Evolutionary conservation across 2,888 invertebrate species (phyloP).

Genomic region (Mythimna loreyi): DNA sequence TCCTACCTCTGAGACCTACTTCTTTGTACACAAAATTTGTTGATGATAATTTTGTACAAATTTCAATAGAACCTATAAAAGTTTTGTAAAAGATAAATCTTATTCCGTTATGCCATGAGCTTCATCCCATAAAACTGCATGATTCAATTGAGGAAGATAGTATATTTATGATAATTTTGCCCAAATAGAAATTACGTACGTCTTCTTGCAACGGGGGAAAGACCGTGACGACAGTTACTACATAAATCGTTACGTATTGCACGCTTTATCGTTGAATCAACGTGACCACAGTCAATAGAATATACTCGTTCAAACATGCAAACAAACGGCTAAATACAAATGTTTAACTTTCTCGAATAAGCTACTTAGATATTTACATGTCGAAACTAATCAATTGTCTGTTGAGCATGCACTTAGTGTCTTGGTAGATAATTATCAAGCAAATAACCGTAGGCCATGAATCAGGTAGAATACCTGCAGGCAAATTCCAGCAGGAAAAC

Average conservation of each 20-base stretch:
- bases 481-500: not conserved
- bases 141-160: not conserved
- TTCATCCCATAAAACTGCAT: not conserved
- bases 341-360: slow-evolving; percentile 48
- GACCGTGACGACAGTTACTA: slow-evolving; percentile 37
- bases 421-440: slow-evolving; percentile 1
- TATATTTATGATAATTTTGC: not conserved
- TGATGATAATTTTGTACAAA: not conserved
- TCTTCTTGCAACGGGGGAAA: slow-evolving; percentile 19
- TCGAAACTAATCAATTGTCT: slow-evolving; percentile 24
- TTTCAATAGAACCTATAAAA: not conserved
- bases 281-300: slow-evolving; percentile 48
- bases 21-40: not conserved
- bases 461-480: not conserved
- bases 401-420: not conserved
- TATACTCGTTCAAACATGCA: slow-evolving; percentile 43
- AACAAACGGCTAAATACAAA: slow-evolving; percentile 29
- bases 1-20: too few species aligned
- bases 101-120: too few species aligned
- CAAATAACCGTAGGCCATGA: not conserved
- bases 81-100: not conserved
- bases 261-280: slow-evolving; percentile 41
- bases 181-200: not conserved
- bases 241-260: slow-evolving; percentile 38
- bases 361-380: slow-evolving; percentile 38